Evolutionary conservation across 92 coral and sea anemone species (phyloP).

Genomic region (Ricordea florida): DNA sequence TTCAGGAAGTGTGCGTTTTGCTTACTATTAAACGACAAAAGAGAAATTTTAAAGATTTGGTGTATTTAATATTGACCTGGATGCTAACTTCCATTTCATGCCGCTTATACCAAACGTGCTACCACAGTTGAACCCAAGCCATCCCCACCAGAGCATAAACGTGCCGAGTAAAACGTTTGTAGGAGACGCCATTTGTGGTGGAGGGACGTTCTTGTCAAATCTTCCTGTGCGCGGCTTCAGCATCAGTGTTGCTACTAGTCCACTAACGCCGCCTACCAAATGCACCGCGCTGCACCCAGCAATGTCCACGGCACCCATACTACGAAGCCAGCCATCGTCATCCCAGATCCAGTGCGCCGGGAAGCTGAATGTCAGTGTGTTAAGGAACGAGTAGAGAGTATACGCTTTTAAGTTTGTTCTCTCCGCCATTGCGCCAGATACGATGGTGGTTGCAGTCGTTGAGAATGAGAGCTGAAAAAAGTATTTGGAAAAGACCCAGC

Average conservation of each 20-base stretch:
- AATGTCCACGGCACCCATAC: slow-evolving; percentile 82
- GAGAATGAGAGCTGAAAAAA: slow-evolving; percentile 90
- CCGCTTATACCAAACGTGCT: slow-evolving; percentile 97
- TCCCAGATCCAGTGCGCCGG: slow-evolving; percentile 99
- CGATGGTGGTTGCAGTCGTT: slow-evolving; percentile 94
- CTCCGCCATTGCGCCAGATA: slow-evolving; percentile 95
- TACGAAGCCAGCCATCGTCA: slow-evolving; percentile 66
- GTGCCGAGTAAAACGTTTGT: slow-evolving; percentile 93
- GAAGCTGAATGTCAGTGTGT: slow-evolving; percentile 79
- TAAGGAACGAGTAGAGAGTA: slow-evolving; percentile 73
- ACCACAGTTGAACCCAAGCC: slow-evolving; percentile 99
- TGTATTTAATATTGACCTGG: slow-evolving; percentile 62
- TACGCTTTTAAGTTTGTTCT: slow-evolving; percentile 82
- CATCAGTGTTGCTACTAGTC: slow-evolving; percentile 78
- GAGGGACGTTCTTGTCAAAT: slow-evolving; percentile 46
- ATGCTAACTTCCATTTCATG: slow-evolving; percentile 91
- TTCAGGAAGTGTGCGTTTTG: too few relatives aligned
- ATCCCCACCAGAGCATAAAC: slow-evolving; percentile 99
- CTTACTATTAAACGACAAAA: too few relatives aligned
- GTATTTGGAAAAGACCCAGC: slow-evolving; percentile 69
- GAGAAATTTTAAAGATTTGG: too few relatives aligned
- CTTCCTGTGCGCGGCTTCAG: slow-evolving; percentile 75
- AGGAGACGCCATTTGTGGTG: slow-evolving; percentile 88
- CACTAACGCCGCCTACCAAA: slow-evolving; percentile 85
- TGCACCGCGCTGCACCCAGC: slow-evolving; percentile 88